Evolutionary conservation across 2,888 invertebrate species (phyloP).

Genomic region (Microdon myrmicae): DNA sequence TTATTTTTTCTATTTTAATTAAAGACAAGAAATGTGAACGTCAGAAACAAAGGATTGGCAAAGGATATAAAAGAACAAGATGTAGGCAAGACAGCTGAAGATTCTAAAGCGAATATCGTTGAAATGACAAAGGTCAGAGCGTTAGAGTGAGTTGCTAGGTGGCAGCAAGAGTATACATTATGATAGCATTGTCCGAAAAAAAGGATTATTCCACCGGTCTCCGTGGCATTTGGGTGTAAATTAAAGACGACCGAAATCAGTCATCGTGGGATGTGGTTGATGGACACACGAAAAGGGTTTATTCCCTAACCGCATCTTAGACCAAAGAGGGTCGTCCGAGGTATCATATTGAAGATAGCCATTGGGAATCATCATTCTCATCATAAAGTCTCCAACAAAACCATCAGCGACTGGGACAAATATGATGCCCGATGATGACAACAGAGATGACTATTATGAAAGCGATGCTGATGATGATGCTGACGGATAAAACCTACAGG

Average conservation of each 20-base stretch:
- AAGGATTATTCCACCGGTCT: constrained; percentile 8
- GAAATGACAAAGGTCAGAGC: constrained; percentile 36
- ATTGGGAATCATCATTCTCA: constrained; percentile 32
- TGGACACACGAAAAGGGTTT: constrained; percentile 37
- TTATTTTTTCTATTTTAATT: constrained; percentile 32
- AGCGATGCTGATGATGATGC: constrained; percentile 34
- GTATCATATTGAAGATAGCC: too few relatives aligned
- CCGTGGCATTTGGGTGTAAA: constrained; percentile 16
- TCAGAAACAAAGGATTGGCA: constrained; percentile 50
- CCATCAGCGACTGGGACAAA: too few relatives aligned
- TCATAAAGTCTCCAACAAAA: too few relatives aligned
- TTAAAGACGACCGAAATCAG: constrained; percentile 48
- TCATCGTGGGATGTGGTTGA: constrained; percentile 34
- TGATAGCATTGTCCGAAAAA: constrained; percentile 35
- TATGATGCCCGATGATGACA: too few relatives aligned
- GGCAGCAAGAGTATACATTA: constrained; percentile 12
- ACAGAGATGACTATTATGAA: too few relatives aligned
- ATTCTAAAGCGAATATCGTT: constrained; percentile 21
- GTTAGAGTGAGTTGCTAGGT: constrained; percentile 9
- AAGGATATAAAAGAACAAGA: constrained; percentile 28
- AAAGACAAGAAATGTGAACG: constrained; percentile 48
- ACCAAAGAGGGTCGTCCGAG: background rate
- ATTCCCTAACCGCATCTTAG: constrained; percentile 35
- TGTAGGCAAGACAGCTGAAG: constrained; percentile 38
- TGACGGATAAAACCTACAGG: constrained; percentile 33